Evolutionary conservation across 2,888 invertebrate species (phyloP), one percentile per base, ranked within the genome.

Genomic region (Drosophila siamana): DNA sequence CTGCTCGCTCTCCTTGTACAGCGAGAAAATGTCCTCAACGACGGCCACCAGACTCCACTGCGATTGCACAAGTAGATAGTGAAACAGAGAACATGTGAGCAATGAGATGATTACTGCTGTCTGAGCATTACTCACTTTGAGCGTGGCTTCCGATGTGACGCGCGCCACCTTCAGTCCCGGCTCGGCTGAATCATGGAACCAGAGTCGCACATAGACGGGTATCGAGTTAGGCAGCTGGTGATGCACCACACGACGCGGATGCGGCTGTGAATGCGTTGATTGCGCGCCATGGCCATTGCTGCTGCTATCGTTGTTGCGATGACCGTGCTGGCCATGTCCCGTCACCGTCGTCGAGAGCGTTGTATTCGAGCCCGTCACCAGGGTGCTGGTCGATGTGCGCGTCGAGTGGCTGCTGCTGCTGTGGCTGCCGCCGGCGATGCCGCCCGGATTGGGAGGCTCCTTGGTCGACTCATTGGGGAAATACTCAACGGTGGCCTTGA

Each of bases 11-110:
- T 95, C 94, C 69, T 96, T 94, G 62, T 96, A 96, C 78, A 98
- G 93, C 89, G 95, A 97, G 89, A 96, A 97, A 68, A 98, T 93
- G 80, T 97, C 97, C 91, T 97, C 97, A 86, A 98, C 95, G 33
- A 95, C 94, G 87, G 97, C 96, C 7, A 97, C 93, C 75, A 95
- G 94, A 64, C 93, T 93, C 95, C 95, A 96, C 95, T 96, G 90
- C 22, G 74, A 74, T 2, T 2, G 28, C 4, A 16, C 57, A 19
- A 16, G 46, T 19, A 0, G 13, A 4, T 11, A 15, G 4, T 13
- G 3, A n/a, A 36, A 36, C 6, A 48, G 9, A n/a, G 7, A 3
- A n/a, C 4, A 48, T 4, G 11, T 5, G n/a, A 2, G 4, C 9
- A n/a, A 16, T 26, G 7, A 30, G 15, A 7, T 1, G 8, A 19